phyloP scores from a whole-genome alignment of 2,113 vertebrate genomes.

The Hymenochirus boettgeri region DNA sequence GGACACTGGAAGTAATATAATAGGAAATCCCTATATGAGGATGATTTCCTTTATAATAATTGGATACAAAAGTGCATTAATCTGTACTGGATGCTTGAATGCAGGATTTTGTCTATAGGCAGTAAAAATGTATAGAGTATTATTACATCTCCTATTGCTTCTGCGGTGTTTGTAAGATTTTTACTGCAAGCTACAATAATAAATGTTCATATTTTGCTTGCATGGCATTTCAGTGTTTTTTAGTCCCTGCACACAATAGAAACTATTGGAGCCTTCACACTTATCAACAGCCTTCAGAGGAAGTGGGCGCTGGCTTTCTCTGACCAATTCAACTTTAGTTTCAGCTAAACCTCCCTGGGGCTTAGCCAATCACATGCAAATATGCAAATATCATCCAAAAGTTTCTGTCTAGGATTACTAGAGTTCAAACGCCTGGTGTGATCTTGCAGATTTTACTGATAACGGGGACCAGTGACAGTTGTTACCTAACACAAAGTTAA shows the following conservation, averaged over 20 bases:
- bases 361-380: background rate
- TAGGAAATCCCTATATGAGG: too few relatives aligned
- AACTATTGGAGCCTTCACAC: background rate
- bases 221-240: too few relatives aligned
- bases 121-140: background rate
- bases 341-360: background rate
- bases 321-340: conserved; percentile 9
- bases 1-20: too few relatives aligned
- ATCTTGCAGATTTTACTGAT: background rate
- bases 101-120: background rate
- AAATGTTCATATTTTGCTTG: too few relatives aligned
- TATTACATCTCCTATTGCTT: too few relatives aligned
- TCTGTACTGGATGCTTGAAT: too few relatives aligned
- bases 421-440: background rate
- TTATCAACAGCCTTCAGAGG: background rate
- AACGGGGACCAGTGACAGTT: background rate
- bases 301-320: conserved; percentile 4
- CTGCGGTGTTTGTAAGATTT: background rate
- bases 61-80: too few relatives aligned
- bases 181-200: background rate
- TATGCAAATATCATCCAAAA: background rate
- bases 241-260: background rate
- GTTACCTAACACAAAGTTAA: too few relatives aligned
- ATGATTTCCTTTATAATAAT: too few relatives aligned
- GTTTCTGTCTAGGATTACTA: background rate